Evolutionary conservation across 2,113 vertebrate genomes (phyloP), one percentile per base, ranked within the genome.

Genomic region (Symphodus melops): DNA sequence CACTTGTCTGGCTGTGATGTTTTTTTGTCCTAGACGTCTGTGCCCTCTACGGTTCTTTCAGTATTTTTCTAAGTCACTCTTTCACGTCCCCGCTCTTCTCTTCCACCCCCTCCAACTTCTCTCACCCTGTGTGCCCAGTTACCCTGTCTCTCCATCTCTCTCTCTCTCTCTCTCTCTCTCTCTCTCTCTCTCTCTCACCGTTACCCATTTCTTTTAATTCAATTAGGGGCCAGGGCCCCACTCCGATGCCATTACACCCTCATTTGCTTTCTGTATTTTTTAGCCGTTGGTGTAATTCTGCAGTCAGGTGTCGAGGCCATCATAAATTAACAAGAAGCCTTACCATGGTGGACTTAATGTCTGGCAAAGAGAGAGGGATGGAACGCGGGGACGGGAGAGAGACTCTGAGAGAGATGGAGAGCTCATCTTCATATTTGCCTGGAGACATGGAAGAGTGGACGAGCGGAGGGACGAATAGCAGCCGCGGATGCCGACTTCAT

Each of bases 171-270:
- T 23, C 51, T 41, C 75, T 73, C 61, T 73, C 82, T 77, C 72
- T 84, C 86, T 57, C n/a, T 23, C 51, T 41, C 75, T 73, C 61
- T 73, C 82, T 77, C 72, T 84, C 86, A 68, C 65, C 72, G 67
- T 81, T 81, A 79, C 70, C 77, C 70, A 80, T 88, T 86, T 93
- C 94, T 97, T 97, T 98, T 98, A 98, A 98, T 99, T 99, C 96
- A 98, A 97, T 98, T 98, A 98, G 95, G 95, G 92, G 87, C 94
- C 93, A 93, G 94, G 95, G 90, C 90, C 96, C 94, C 91, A 94
- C 93, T 96, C 92, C 86, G 84, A 92, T 94, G 94, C 96, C 94
- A 96, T 97, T 97, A 96, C 94, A 94, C 89, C 92, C 94, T 96
- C 95, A 95, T 97, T 96, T 96, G 93, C 94, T 91, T 91, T 94